Evolutionary conservation across 2,797 vertebrate genomes (phyloP), one percentile per base, ranked within the genome.

Genomic region (Rhinoraja longicauda): DNA sequence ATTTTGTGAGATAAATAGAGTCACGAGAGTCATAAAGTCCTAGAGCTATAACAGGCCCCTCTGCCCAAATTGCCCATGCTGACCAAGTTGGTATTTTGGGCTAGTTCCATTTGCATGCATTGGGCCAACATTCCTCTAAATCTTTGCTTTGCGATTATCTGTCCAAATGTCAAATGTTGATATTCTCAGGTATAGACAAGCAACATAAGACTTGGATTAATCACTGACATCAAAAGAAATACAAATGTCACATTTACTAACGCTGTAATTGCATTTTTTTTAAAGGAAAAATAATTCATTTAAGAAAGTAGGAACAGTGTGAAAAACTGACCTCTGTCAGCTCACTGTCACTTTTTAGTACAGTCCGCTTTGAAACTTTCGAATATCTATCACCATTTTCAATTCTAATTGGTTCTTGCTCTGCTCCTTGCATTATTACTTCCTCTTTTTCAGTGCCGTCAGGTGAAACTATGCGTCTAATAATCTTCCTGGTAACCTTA

Each of bases 401-500:
- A 0, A 98, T 94, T 36, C 72, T 93, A 93, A 98, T 75, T 0
- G 96, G 96, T 21, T 97, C 95, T 94, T 98, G 98, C 0, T 95
- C 96, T 0, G 94, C 93, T 53, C 98, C 98, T 75, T 98, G 98
- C 88, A 97, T 81, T 0, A 96, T 95, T 94, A 99, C 96, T 86
- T 99, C 98, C 95, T 98, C 97, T 75, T 95, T 96, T 93, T 98
- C 98, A 15, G 93, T 95, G 93, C 98, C 98, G 0, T 99, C 98
- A 4, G 98, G 94, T 90, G 98, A 97, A 72, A 97, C 93, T 0
- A 95, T 98, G 93, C 98, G 97, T 88, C 96, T 97, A 93, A 99
- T 98, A 94, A 99, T 97, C 95, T 97, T 99, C 93, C 98, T 97
- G 21, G 98, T 99, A 93, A 98, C 97, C 99, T 99, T 93, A 53